Base-by-base conservation (phyloP, 1,140 invertebrate genomes). In the Lethocerus indicus region DNA sequence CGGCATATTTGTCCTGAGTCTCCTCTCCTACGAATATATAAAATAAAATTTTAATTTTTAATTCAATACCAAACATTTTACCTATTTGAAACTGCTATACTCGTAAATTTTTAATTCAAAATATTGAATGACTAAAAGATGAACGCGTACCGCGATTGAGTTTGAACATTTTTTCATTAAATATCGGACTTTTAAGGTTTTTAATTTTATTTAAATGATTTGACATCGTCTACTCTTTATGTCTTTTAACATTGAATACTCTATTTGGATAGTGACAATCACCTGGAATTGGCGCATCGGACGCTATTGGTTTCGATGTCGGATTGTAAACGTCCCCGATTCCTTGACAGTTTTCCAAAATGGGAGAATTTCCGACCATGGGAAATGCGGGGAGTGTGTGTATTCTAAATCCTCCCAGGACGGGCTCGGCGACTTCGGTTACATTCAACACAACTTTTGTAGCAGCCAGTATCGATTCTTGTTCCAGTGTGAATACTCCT, bases 1-100 rank as follows among this genome's bases (percentile, higher is more conserved):
- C 64, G 3, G 83, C 75, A 59, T 91, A 94, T 59, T 87, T 79
- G 63, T 94, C 86, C 62, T 87, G 84, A 3, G 87, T 89, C 24
- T 83, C 81, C 54, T 72, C 66, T 21, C 76, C 78, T 74, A 49
- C 59, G 58, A 27, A 41, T n/a, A 41, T n/a, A 21, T n/a, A 41
- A 41, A 41, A 41, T 36, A 32, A 32, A 32, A n/a, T 9, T 32
- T 9, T n/a, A 32, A 9, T 9, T n/a, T n/a, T n/a, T n/a, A n/a
- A n/a, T n/a, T n/a, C n/a, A n/a, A n/a, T n/a, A n/a, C n/a, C n/a
- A n/a, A n/a, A n/a, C n/a, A n/a, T n/a, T n/a, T n/a, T n/a, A n/a
- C n/a, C n/a, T n/a, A n/a, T n/a, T n/a, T n/a, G n/a, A n/a, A n/a
- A n/a, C n/a, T n/a, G n/a, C n/a, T n/a, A n/a, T n/a, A n/a, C n/a